Evolutionary conservation across 2,113 vertebrate species (phyloP).

Genomic region (Poicephalus meyeri): DNA sequence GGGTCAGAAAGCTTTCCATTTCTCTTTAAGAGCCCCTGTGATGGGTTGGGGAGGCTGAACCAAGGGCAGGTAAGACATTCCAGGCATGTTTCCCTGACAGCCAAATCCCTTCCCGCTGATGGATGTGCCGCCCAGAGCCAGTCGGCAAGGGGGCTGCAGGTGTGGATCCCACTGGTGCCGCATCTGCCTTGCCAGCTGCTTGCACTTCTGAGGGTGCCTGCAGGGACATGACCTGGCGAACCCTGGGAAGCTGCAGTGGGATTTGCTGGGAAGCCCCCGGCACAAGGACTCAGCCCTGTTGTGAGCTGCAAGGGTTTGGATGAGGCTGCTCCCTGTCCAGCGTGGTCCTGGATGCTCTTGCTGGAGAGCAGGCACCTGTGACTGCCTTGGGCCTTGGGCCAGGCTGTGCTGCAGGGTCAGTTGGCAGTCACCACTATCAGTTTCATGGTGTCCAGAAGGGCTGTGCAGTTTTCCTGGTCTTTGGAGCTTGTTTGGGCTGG

Average conservation of each 20-base stretch:
- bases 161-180: background rate
- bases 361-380: background rate
- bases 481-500: background rate
- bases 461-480: background rate
- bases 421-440: accelerated
- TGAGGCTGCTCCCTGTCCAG: background rate
- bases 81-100: background rate
- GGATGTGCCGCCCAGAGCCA: background rate
- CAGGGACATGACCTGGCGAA: background rate
- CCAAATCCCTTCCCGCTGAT: background rate
- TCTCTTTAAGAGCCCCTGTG: background rate
- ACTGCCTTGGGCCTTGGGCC: background rate
- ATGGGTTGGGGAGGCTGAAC: background rate
- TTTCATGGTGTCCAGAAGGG: background rate
- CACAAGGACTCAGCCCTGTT: background rate
- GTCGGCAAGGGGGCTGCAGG: background rate
- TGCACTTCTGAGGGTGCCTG: background rate
- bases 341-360: background rate
- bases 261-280: background rate
- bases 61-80: slow-evolving; percentile 36
- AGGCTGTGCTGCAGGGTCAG: background rate
- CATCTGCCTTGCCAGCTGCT: background rate
- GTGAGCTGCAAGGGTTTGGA: background rate
- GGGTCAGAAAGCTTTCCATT: background rate
- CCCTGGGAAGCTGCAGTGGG: background rate